Base-by-base conservation (phyloP, 2,888 invertebrate genomes). In the Diogma glabrata region DNA sequence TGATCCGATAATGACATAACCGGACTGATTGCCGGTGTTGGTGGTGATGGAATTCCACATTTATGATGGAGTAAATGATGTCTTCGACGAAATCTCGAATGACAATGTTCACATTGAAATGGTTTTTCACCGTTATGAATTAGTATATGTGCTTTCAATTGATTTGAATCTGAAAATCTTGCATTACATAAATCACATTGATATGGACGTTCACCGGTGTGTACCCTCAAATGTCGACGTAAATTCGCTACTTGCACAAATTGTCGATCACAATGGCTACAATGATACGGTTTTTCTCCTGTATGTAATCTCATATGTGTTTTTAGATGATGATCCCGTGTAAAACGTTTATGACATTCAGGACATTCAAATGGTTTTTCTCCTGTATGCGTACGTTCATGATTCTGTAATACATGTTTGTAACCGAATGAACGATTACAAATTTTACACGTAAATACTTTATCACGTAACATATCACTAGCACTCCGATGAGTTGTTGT, bases 241-340 rank as follows among this genome's bases (percentile, higher is more conserved):
- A 93, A 75, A 67, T 93, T 93, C 12, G 93, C 93, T 33, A 93
- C 92, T 69, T 93, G 93, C 30, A 93, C 92, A 67, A 93, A 93
- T 64, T 90, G 87, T 3, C 91, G 79, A 57, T 92, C 90, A 71
- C 93, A 93, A 67, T 89, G 89, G 50, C 84, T 84, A 70, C 93
- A 93, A 63, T 87, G 85, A 69, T 92, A 93, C 0, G 93, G 93
- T 61, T 92, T 87, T 67, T 93, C 93, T 1, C 93, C 93, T 2
- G 93, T 93, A 67, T 93, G 93, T 54, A 93, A 72, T 22, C 93
- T 77, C 77, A 93, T 85, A 70, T 93, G 93, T 1, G 93, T 93
- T 71, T 93, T 93, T 50, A 93, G 74, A 63, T 93, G 93, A 63
- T 93, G 93, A 65, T 93, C 93, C 48, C 93, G 78, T 2, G 92